Percentiles rank a stretch among this genome's conserved stretches.
Evolutionary conservation across 2,888 invertebrate genomes (phyloP).

Genomic region (Lithophane leautieri): DNA sequence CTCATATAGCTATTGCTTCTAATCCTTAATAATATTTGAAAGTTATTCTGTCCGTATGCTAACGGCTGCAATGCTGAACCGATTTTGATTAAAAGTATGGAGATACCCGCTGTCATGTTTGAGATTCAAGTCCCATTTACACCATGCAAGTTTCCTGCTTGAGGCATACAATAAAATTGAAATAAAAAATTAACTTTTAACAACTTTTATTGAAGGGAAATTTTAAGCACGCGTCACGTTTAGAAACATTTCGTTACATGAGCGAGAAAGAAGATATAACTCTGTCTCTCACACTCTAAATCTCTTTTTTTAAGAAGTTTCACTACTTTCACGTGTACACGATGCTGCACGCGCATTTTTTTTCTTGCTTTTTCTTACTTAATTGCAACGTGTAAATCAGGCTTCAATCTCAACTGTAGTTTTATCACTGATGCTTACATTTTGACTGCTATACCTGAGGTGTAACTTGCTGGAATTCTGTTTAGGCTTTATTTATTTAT

Average conservation of each 20-base stretch:
- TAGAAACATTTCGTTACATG: background rate
- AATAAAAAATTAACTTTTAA: background rate
- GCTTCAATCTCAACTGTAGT: background rate
- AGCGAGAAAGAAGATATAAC: no score
- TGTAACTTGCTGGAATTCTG: background rate
- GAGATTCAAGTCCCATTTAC: background rate
- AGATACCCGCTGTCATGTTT: background rate
- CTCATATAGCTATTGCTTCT: constrained; percentile 15
- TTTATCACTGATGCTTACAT: background rate
- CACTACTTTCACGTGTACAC: background rate
- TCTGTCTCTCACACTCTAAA: no score
- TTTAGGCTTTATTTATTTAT: no score
- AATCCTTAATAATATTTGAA: constrained; percentile 6
- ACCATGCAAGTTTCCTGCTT: background rate
- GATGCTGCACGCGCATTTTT: background rate
- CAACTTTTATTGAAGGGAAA: background rate
- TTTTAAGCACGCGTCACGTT: background rate
- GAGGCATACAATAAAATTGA: no score
- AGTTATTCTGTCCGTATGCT: background rate
- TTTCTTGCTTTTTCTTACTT: no score
- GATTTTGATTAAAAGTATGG: background rate
- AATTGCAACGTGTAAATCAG: background rate
- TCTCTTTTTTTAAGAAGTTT: no score
- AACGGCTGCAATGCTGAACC: background rate
- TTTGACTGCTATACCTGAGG: background rate